Conservation (phyloP, 2,888 invertebrate species). For the Chrysina gloriosa region DNA sequence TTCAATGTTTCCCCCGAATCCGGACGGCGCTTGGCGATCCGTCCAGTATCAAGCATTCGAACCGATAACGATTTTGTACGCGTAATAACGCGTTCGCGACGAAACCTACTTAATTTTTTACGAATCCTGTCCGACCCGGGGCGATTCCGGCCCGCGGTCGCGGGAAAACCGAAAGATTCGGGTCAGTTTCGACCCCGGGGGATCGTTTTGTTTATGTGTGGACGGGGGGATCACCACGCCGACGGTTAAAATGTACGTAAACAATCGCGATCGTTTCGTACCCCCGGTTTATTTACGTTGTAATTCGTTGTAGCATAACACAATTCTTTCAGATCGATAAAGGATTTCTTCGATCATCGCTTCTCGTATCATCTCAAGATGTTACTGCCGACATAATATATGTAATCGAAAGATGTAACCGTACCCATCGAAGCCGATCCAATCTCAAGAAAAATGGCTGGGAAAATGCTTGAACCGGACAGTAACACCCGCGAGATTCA, state of each 20-base stretch:
- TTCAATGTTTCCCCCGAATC: slow-evolving; percentile 2
- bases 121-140: slow-evolving; percentile 8
- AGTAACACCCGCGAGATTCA: slow-evolving; percentile 42
- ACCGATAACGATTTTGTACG: slow-evolving; percentile 51
- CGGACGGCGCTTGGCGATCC: too few relatives aligned
- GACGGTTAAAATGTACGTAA: too few relatives aligned
- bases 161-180: background rate
- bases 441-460: slow-evolving; percentile 41
- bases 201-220: slow-evolving; percentile 59
- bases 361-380: slow-evolving; percentile 16
- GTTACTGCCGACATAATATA: slow-evolving; percentile 51
- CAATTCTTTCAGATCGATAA: too few relatives aligned
- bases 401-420: background rate
- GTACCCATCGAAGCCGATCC: background rate
- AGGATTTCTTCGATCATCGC: too few relatives aligned
- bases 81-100: slow-evolving; percentile 45
- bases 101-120: slow-evolving; percentile 46
- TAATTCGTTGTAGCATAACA: too few relatives aligned
- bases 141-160: background rate
- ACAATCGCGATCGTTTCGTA: slow-evolving; percentile 56
- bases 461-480: slow-evolving; percentile 42
- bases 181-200: background rate
- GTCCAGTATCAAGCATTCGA: too few relatives aligned
- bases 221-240: too few relatives aligned
- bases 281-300: too few relatives aligned